Conservation (phyloP, 2,113 vertebrate genomes). For the Abramis brama region DNA sequence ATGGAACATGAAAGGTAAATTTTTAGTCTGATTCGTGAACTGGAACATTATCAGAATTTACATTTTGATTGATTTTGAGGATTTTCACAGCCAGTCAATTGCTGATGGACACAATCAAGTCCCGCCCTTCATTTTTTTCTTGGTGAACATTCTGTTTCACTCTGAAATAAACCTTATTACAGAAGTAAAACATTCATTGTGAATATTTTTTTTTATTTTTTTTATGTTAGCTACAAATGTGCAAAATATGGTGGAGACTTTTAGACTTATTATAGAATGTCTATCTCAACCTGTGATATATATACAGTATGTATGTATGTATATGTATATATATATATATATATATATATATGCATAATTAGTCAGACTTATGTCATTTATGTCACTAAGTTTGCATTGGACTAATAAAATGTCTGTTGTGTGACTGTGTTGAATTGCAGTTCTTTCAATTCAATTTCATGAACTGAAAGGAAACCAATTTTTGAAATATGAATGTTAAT, state of each 20-base stretch:
- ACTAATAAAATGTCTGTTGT: neutral
- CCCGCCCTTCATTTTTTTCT: rapidly evolving
- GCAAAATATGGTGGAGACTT: neutral
- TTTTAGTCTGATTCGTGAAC: neutral
- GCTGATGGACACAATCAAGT: neutral
- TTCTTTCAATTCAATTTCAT: neutral
- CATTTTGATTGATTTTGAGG: neutral
- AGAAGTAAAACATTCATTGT: no score
- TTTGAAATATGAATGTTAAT: neutral
- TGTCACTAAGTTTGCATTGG: neutral
- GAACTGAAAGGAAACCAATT: neutral
- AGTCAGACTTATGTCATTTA: neutral
- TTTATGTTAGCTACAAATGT: neutral
- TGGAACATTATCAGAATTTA: neutral
- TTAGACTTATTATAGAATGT: no score
- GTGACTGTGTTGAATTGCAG: neutral
- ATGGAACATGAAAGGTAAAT: neutral
- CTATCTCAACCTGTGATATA: no score
- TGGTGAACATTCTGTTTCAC: neutral
- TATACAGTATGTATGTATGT: no score
- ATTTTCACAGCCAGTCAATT: neutral
- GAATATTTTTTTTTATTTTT: no score
- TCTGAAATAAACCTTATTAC: neutral
- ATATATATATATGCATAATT: neutral
- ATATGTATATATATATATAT: no score